Conservation (phyloP, 2,797 vertebrate species). For the Serranus cabrilla region DNA sequence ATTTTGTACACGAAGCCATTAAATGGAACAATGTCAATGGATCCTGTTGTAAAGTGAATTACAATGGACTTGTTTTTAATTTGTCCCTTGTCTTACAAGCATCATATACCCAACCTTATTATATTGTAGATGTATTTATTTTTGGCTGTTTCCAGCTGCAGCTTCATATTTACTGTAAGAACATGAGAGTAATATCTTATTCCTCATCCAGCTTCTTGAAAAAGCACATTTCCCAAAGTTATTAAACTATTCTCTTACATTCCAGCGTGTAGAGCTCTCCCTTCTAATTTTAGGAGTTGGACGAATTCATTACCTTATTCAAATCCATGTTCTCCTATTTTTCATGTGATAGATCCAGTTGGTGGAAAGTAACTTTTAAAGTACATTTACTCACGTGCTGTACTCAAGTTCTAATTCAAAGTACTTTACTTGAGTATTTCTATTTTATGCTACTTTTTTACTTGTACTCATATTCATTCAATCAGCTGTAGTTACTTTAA, state of each 20-base stretch:
- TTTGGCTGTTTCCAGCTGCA: background rate
- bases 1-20: background rate
- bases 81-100: too few relatives aligned
- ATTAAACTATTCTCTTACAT: too few relatives aligned
- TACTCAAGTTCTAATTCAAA: too few relatives aligned
- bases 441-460: too few relatives aligned
- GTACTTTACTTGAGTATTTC: too few relatives aligned
- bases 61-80: conserved; percentile 1
- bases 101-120: background rate
- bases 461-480: too few relatives aligned
- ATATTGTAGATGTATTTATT: background rate
- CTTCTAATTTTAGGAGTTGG: too few relatives aligned
- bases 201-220: background rate
- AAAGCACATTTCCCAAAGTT: too few relatives aligned
- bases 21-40: background rate
- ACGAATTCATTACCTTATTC: background rate
- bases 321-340: background rate
- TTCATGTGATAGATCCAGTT: background rate
- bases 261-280: too few relatives aligned
- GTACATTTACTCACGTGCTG: too few relatives aligned
- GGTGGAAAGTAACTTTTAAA: too few relatives aligned
- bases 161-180: background rate
- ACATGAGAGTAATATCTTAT: background rate
- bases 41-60: background rate
- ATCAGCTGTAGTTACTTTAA: background rate